These are phyloP conservation scores for Notarius quadriscutis DNA, from an alignment of 2,113 vertebrate species.

Conservation along the genomic window DNA sequence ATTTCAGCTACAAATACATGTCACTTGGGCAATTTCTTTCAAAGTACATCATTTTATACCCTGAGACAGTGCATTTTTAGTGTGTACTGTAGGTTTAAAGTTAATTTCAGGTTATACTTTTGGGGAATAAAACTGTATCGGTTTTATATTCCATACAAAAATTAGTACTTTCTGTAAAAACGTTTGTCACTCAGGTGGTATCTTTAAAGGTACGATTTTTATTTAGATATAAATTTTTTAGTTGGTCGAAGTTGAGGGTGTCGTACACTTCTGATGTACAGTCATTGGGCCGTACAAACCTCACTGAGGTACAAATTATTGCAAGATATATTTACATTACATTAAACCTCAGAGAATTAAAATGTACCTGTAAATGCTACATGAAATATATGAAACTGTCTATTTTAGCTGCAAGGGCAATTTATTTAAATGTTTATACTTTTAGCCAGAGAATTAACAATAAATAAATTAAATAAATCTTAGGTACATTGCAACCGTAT, in stretches of 20 bases:
- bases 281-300: background rate
- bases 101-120: no score
- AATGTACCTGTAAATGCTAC: background rate
- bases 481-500: background rate
- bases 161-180: background rate
- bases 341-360: background rate
- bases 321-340: background rate
- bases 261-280: background rate
- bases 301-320: background rate
- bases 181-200: background rate
- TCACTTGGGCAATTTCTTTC: background rate
- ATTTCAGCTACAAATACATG: background rate
- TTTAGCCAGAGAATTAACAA: background rate
- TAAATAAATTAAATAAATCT: background rate
- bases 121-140: no score
- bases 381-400: background rate
- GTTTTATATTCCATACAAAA: background rate
- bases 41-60: background rate
- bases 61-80: no score
- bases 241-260: background rate
- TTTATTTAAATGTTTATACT: background rate
- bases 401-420: background rate
- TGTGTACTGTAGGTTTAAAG: no score
- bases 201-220: background rate
- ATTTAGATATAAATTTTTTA: background rate